Percentiles rank a stretch among this genome's conserved stretches.
These are phyloP conservation scores for Schrankia costaestrigalis DNA, from an alignment of 2,888 invertebrate genomes.

Conservation along the genomic window DNA sequence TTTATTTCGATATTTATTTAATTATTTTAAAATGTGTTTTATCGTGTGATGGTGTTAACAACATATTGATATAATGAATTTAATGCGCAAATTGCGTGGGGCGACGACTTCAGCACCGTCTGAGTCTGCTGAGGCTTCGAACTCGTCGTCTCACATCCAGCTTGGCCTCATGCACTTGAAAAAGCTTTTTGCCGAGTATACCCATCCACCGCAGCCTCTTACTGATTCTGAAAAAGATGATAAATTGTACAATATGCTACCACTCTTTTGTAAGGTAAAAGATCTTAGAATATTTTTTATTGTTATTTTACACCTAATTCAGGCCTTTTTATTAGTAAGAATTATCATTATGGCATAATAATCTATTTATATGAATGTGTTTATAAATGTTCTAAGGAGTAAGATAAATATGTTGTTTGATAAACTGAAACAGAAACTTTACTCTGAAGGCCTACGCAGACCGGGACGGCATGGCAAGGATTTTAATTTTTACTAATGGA, in stretches of 20 bases:
- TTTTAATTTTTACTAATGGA: too few relatives aligned
- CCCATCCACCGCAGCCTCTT: slow-evolving; percentile 91
- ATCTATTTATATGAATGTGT: too few relatives aligned
- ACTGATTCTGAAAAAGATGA: slow-evolving; percentile 92
- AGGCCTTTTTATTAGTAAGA: too few relatives aligned
- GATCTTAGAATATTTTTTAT: background rate
- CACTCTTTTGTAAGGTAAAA: slow-evolving; percentile 97
- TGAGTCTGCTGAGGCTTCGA: slow-evolving; percentile 81
- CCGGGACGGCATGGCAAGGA: too few relatives aligned
- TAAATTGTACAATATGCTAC: slow-evolving; percentile 98
- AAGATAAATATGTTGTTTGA: too few relatives aligned
- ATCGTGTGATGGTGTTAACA: slow-evolving; percentile 13
- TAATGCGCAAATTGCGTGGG: slow-evolving; percentile 93
- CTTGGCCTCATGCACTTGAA: slow-evolving; percentile 97
- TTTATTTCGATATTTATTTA: slow-evolving; percentile 18
- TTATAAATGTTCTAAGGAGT: too few relatives aligned
- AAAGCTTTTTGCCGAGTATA: slow-evolving; percentile 97
- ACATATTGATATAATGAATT: slow-evolving; percentile 84
- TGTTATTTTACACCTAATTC: background rate
- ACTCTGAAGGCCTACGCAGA: too few relatives aligned
- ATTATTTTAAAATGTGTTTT: slow-evolving; percentile 19
- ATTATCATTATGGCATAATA: too few relatives aligned
- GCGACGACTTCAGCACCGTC: slow-evolving; percentile 68
- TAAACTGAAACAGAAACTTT: too few relatives aligned
- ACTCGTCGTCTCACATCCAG: slow-evolving; percentile 89